Conservation (phyloP, 2,888 invertebrate species). For the Eumerus sabulonum region DNA sequence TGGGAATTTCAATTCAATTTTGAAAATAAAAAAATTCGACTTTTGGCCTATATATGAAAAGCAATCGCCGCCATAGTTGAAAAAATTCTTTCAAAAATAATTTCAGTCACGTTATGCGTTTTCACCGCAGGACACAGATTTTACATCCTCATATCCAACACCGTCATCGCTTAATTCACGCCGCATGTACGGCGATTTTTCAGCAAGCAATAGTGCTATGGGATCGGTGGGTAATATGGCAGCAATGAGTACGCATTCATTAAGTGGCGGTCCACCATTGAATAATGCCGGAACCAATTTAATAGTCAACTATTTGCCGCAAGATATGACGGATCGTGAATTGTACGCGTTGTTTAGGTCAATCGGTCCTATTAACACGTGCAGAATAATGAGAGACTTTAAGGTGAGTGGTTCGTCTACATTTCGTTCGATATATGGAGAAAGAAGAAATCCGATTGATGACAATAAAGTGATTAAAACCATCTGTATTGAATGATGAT, state of each 20-base stretch:
- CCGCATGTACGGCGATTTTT: slow-evolving; percentile 78
- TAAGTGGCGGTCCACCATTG: slow-evolving; percentile 70
- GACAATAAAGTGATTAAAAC: no score
- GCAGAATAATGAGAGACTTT: slow-evolving; percentile 94
- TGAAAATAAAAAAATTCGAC: slow-evolving; percentile 41
- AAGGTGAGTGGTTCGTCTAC: slow-evolving; percentile 81
- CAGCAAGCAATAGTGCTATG: slow-evolving; percentile 75
- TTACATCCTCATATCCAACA: slow-evolving; percentile 78
- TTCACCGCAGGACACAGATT: slow-evolving; percentile 80
- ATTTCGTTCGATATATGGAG: no score
- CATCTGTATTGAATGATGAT: no score
- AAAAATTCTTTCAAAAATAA: slow-evolving; percentile 74
- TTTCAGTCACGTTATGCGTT: slow-evolving; percentile 80
- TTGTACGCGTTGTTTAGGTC: slow-evolving; percentile 92
- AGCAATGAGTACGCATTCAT: slow-evolving; percentile 74
- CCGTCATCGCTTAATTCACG: slow-evolving; percentile 75
- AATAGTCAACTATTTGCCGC: slow-evolving; percentile 97
- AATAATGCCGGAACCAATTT: slow-evolving; percentile 85
- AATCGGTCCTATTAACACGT: slow-evolving; percentile 93
- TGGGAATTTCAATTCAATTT: slow-evolving; percentile 33
- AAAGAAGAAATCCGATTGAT: no score
- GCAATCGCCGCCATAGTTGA: slow-evolving; percentile 75
- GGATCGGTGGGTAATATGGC: slow-evolving; percentile 75
- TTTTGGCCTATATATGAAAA: slow-evolving; percentile 71
- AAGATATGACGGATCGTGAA: slow-evolving; percentile 94